Conservation (phyloP, 2,113 vertebrate genomes). For the Catharus bicknelli region DNA sequence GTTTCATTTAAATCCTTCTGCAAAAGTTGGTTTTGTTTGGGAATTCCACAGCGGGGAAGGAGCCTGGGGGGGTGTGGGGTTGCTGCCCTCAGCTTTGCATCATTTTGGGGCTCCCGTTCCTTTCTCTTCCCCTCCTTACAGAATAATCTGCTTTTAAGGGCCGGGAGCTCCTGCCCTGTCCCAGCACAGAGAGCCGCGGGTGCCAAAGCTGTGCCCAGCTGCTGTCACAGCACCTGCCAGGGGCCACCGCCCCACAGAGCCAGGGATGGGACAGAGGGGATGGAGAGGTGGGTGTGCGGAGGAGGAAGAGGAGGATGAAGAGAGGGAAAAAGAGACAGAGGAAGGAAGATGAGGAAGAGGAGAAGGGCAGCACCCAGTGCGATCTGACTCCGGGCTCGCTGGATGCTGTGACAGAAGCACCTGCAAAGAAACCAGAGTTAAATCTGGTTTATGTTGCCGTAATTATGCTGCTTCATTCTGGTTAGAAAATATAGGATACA, state of each 20-base stretch:
- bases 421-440: neutral
- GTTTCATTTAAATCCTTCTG: neutral
- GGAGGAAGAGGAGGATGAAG: neutral
- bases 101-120: accelerated
- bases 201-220: neutral
- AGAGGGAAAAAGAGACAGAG: neutral
- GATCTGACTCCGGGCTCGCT: accelerated
- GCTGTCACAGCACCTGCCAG: neutral
- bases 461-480: accelerated
- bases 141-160: accelerated
- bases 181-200: accelerated
- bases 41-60: neutral
- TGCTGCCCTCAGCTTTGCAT: neutral
- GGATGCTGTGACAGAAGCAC: neutral
- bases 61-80: neutral
- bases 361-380: neutral
- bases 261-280: accelerated
- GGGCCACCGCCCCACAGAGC: accelerated
- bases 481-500: neutral
- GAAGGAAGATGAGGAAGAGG: neutral
- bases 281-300: neutral
- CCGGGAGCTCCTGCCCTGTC: accelerated
- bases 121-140: neutral
- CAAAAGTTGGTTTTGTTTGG: neutral
- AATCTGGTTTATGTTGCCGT: neutral